These are phyloP conservation scores for Theodoxus fluviatilis DNA, from an alignment of 2,888 invertebrate species.

Conservation along the genomic window DNA sequence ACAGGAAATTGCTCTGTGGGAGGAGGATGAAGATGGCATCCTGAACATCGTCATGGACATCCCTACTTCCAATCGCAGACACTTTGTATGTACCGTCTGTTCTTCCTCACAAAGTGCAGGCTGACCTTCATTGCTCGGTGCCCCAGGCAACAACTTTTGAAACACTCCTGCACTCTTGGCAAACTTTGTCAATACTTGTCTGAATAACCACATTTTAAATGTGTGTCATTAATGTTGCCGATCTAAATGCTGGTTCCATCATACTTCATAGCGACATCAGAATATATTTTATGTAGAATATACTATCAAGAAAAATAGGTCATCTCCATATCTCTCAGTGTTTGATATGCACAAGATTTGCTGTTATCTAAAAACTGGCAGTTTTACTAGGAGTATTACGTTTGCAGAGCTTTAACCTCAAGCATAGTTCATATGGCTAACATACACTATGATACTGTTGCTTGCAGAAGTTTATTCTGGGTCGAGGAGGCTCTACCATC, in stretches of 20 bases:
- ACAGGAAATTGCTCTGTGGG: slow-evolving; percentile 71
- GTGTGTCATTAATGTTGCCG: too few species aligned
- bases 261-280: too few species aligned
- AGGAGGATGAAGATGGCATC: slow-evolving; percentile 53
- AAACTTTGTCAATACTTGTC: too few species aligned
- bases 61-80: slow-evolving; percentile 36
- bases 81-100: slow-evolving; percentile 40
- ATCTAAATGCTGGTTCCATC: too few species aligned
- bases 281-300: too few species aligned
- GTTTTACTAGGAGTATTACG: background rate
- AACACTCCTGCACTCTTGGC: too few species aligned
- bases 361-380: too few species aligned
- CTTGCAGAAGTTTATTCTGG: slow-evolving; percentile 74
- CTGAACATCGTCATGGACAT: slow-evolving; percentile 55
- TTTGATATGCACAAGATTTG: too few species aligned
- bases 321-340: background rate
- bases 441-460: slow-evolving; percentile 48
- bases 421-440: slow-evolving; percentile 57
- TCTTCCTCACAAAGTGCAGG: too few species aligned
- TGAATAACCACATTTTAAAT: too few species aligned
- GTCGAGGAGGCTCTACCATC: slow-evolving; percentile 75
- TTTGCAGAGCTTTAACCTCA: background rate
- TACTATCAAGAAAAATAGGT: background rate
- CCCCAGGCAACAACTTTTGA: too few species aligned
- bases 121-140: too few species aligned